phyloP scores from a whole-genome alignment of 2,113 vertebrate species.

The Orthonyx spaldingii region DNA sequence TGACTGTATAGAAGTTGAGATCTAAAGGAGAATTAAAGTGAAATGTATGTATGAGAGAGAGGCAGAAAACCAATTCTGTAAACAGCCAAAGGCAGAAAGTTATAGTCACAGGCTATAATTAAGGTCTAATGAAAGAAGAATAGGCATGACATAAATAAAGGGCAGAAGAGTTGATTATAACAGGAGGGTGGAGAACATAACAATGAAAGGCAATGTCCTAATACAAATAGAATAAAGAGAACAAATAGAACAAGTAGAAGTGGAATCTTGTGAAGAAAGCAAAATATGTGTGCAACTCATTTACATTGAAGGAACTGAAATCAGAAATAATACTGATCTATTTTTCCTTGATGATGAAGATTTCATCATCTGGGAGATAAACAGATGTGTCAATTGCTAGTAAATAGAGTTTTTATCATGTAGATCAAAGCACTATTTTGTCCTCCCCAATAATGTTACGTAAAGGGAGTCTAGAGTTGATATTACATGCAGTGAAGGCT shows the following conservation, averaged over 20 bases:
- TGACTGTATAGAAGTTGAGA: slow-evolving; percentile 15
- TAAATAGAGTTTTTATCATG: neutral
- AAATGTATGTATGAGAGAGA: neutral
- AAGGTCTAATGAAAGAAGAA: slow-evolving; percentile 38
- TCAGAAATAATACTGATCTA: neutral
- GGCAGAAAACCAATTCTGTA: slow-evolving; percentile 7
- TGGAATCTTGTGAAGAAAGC: neutral
- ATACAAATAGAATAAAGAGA: neutral
- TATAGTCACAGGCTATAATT: neutral
- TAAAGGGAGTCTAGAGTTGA: neutral
- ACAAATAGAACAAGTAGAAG: neutral
- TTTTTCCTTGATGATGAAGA: neutral
- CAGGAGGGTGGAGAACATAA: neutral
- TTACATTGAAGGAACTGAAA: neutral
- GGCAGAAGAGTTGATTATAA: neutral
- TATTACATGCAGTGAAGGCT: neutral
- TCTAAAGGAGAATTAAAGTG: neutral
- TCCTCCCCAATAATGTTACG: neutral
- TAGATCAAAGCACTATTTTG: neutral
- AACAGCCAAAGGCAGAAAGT: slow-evolving; percentile 14
- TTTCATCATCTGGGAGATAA: neutral
- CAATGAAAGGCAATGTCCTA: neutral
- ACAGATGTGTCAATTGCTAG: neutral
- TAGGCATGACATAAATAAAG: slow-evolving; percentile 1
- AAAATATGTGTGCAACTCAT: neutral